Percentiles rank a stretch among this genome's conserved stretches.
Conservation (phyloP, 1,140 invertebrate genomes). For the Phymastichus coffea region DNA sequence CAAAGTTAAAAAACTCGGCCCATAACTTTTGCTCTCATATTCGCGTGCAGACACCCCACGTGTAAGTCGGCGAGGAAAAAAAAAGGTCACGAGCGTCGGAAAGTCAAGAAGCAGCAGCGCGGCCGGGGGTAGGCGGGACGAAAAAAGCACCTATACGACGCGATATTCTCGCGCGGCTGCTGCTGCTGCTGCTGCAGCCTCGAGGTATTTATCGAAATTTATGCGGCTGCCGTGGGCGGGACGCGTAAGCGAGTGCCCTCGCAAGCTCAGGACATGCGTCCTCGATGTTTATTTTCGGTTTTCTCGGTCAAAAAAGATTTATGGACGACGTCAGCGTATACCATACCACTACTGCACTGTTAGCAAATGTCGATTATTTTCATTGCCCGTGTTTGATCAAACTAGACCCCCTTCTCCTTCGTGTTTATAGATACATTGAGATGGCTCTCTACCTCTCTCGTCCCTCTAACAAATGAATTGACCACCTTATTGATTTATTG, state of each 20-base stretch:
- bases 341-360: too few species aligned
- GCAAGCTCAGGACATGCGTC: too few species aligned
- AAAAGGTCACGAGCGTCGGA: too few species aligned
- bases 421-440: not conserved
- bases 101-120: not conserved
- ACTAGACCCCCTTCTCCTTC: not conserved
- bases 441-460: too few species aligned
- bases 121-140: not conserved
- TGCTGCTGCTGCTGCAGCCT: too few species aligned
- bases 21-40: slow-evolving; percentile 2
- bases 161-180: slow-evolving; percentile 1
- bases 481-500: too few species aligned
- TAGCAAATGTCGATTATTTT: slow-evolving; percentile 7
- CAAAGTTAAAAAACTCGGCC: not conserved
- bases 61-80: not conserved
- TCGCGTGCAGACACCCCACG: not conserved
- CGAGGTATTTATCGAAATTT: slow-evolving; percentile 6
- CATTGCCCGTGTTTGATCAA: not conserved
- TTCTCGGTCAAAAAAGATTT: too few species aligned
- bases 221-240: slow-evolving; percentile 2
- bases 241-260: too few species aligned
- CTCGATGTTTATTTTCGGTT: too few species aligned
- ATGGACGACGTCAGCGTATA: too few species aligned
- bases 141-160: not conserved
- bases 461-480: too few species aligned